Conservation (phyloP, 2,797 vertebrate genomes). For the Artibeus jamaicensis region DNA sequence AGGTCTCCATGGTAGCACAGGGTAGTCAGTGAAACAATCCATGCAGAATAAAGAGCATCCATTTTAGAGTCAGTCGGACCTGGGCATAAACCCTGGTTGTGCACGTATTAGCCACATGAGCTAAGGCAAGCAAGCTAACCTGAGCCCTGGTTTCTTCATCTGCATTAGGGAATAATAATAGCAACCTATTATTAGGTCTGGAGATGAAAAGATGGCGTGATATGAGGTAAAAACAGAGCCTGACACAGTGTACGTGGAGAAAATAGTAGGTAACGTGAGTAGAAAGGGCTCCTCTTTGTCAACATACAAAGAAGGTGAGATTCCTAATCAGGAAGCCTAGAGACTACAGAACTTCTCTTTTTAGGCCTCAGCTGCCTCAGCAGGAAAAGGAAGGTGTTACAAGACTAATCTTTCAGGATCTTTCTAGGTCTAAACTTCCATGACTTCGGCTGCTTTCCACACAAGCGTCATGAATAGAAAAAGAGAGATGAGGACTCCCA, state of each 20-base stretch:
- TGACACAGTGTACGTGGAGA: background rate
- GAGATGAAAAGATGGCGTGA: background rate
- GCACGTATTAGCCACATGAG: background rate
- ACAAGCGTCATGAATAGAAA: background rate
- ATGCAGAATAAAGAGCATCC: background rate
- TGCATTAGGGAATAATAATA: background rate
- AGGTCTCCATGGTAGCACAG: background rate
- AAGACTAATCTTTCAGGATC: background rate
- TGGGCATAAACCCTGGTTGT: background rate
- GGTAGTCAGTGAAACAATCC: background rate
- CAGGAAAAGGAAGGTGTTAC: background rate
- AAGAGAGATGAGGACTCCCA: background rate
- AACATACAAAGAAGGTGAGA: background rate
- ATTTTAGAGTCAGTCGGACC: background rate
- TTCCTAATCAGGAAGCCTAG: background rate
- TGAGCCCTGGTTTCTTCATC: background rate
- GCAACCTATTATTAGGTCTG: background rate
- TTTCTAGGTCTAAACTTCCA: background rate
- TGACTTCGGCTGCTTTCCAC: background rate
- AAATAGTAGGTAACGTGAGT: background rate
- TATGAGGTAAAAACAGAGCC: background rate
- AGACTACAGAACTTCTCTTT: background rate
- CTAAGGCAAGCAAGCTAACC: background rate
- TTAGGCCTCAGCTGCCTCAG: background rate
- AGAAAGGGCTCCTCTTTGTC: background rate